Percentiles rank a stretch among this genome's conserved stretches.
Evolutionary conservation across 2,888 invertebrate genomes (phyloP).

Genomic region (Sinhomidia bicolor): DNA sequence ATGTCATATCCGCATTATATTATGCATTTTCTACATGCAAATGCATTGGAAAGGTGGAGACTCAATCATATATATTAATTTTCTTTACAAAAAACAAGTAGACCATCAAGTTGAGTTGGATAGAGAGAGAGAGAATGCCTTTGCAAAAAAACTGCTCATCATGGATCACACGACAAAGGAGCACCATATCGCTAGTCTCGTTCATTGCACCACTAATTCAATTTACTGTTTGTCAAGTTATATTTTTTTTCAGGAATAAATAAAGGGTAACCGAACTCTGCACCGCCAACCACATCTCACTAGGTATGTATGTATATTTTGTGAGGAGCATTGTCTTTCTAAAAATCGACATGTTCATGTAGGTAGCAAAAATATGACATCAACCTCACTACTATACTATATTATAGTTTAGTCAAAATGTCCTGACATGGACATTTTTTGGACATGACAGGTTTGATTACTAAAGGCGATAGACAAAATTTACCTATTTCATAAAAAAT

Average conservation of each 20-base stretch:
- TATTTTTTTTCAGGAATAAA: neutral
- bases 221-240: neutral
- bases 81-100: too few species aligned
- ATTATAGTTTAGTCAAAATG: neutral
- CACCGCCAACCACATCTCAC: too few species aligned
- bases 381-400: neutral
- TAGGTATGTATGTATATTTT: too few species aligned
- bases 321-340: neutral
- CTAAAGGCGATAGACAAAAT: neutral
- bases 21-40: too few species aligned
- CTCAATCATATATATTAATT: too few species aligned
- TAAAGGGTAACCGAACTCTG: neutral
- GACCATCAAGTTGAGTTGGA: too few species aligned
- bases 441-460: neutral
- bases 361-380: neutral
- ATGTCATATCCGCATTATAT: conserved; percentile 56
- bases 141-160: too few species aligned
- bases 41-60: too few species aligned
- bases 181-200: neutral
- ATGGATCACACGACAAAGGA: too few species aligned
- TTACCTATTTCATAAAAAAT: neutral
- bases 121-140: too few species aligned
- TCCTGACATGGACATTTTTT: neutral
- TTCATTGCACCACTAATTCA: conserved; percentile 7
- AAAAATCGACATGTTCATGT: neutral